These are phyloP conservation scores for Drosophila simulans DNA, from an alignment of 1,140 invertebrate species.

Conservation along the genomic window DNA sequence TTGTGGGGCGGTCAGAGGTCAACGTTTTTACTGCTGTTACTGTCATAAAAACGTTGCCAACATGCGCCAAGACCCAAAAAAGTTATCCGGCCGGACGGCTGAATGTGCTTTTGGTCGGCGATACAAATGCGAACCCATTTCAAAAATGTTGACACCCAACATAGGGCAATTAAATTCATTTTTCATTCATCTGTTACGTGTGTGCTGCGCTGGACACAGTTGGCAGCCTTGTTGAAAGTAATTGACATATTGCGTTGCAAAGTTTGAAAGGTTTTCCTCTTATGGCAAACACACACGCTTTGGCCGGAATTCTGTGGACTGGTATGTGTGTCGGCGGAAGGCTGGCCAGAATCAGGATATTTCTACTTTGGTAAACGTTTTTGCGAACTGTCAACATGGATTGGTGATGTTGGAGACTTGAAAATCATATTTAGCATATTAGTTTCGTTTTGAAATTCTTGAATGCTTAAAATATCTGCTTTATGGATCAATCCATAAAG, in stretches of 20 bases:
- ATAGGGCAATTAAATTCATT: constrained; percentile 83
- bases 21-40: constrained; percentile 79
- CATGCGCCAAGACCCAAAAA: constrained; percentile 12
- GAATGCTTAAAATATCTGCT: not conserved
- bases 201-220: constrained; percentile 58
- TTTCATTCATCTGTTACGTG: constrained; percentile 69
- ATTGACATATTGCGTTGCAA: constrained; percentile 77
- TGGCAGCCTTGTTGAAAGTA: constrained; percentile 76
- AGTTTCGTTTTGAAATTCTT: not conserved
- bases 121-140: constrained; percentile 73
- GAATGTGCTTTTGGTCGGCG: constrained; percentile 41
- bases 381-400: not conserved
- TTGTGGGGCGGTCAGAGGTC: constrained; percentile 56
- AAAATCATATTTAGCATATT: not conserved
- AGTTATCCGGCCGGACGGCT: constrained; percentile 22
- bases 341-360: constrained; percentile 6
- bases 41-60: constrained; percentile 80
- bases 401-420: constrained; percentile 4
- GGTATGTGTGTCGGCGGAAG: not conserved
- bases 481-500: no score
- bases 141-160: constrained; percentile 81
- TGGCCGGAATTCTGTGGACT: constrained; percentile 4
- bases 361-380: constrained; percentile 18
- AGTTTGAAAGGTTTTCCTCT: constrained; percentile 69
- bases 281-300: not conserved